These are phyloP conservation scores for Merluccius polli DNA, from an alignment of 2,797 vertebrate genomes.

Conservation along the genomic window DNA sequence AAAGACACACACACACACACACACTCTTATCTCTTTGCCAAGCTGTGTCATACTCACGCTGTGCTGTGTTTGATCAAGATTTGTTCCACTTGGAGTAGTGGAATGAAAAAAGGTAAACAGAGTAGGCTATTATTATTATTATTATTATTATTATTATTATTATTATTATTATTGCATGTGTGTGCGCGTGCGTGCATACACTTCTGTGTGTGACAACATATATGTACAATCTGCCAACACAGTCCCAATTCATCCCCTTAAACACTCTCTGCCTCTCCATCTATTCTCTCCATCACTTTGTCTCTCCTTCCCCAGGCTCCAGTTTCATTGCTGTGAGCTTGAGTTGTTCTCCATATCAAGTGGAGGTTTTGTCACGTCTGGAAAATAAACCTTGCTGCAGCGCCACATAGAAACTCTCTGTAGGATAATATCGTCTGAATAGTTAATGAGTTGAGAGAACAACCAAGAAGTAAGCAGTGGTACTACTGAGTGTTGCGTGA, in stretches of 20 bases:
- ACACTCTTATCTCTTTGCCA: background rate
- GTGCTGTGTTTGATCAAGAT: slow-evolving; percentile 27
- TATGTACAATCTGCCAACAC: background rate
- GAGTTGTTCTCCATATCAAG: slow-evolving; percentile 20
- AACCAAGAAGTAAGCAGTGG: background rate
- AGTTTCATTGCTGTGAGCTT: slow-evolving; percentile 17
- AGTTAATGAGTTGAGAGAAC: background rate
- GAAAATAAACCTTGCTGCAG: slow-evolving; percentile 6
- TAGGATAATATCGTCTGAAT: slow-evolving; percentile 6
- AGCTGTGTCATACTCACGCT: slow-evolving; percentile 5
- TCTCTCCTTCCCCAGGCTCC: background rate
- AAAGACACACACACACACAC: slow-evolving; percentile 4
- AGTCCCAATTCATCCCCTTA: background rate
- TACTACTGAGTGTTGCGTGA: background rate
- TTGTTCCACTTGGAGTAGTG: slow-evolving; percentile 24
- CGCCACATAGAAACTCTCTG: background rate
- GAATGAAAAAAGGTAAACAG: slow-evolving; percentile 15
- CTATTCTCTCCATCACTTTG: slow-evolving; percentile 6
- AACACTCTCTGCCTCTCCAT: background rate
- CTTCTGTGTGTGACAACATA: background rate
- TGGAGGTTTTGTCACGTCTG: slow-evolving; percentile 18
- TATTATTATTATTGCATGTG: background rate
- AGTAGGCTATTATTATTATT: slow-evolving; percentile 15
- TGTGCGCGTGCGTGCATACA: slow-evolving; percentile 8
- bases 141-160: slow-evolving; percentile 2